phyloP scores from a whole-genome alignment of 2,888 invertebrate genomes.

The Anthrax anthrax region DNA sequence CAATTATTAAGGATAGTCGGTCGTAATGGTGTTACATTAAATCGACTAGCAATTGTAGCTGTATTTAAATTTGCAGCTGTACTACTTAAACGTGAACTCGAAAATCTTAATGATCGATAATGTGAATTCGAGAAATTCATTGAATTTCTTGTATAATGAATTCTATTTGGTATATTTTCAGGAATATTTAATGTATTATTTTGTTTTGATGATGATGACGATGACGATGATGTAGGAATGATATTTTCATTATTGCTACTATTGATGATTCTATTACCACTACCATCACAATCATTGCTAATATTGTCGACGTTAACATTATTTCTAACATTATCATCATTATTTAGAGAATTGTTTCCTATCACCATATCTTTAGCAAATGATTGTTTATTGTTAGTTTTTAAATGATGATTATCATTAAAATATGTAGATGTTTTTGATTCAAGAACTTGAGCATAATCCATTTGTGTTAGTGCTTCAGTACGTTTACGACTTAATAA shows the following conservation, averaged over 20 bases:
- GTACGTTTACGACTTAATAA: constrained; percentile 28
- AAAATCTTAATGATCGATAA: constrained; percentile 31
- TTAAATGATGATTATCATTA: constrained; percentile 1
- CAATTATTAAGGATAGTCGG: neutral
- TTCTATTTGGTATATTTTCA: constrained; percentile 16
- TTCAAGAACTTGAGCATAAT: constrained; percentile 14
- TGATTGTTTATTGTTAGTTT: neutral
- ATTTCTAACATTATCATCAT: neutral
- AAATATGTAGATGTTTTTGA: constrained; percentile 7
- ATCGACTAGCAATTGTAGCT: neutral
- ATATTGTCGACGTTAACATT: neutral
- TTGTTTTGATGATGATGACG: neutral
- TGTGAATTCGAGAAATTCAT: constrained; percentile 30
- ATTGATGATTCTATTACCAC: neutral
- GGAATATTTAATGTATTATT: neutral
- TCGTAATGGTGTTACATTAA: neutral
- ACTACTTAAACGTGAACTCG: constrained; percentile 27
- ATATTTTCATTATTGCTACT: neutral
- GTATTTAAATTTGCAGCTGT: neutral
- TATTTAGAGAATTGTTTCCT: constrained; percentile 18
- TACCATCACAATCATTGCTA: neutral
- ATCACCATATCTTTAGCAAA: constrained; percentile 13
- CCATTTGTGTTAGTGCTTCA: constrained; percentile 17
- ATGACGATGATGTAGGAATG: neutral
- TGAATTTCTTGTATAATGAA: constrained; percentile 30